Evolutionary conservation across 2,113 vertebrate species (phyloP).

Genomic region (Myxocyprinus asiaticus): DNA sequence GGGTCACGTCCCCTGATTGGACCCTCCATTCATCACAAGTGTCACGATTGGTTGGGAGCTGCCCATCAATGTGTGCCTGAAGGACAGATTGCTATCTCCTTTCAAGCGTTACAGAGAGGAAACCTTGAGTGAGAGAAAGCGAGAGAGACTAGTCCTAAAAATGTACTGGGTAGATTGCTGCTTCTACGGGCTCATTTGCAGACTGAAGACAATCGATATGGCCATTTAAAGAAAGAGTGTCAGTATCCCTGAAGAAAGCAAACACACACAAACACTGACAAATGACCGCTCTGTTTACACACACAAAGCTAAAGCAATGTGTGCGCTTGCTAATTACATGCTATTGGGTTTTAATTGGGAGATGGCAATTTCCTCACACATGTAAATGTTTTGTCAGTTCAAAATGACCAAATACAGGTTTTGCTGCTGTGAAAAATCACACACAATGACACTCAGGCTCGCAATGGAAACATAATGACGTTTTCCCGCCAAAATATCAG

Average conservation of each 20-base stretch:
- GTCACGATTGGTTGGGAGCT: slow-evolving; percentile 20
- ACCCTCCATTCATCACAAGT: slow-evolving; percentile 21
- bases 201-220: slow-evolving; percentile 37
- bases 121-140: neutral
- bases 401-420: neutral
- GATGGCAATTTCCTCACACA: neutral
- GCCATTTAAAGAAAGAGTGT: slow-evolving; percentile 28
- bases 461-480: no score
- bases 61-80: neutral
- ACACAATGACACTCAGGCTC: no score
- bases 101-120: slow-evolving; percentile 2
- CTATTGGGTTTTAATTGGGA: neutral
- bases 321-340: neutral
- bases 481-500: no score
- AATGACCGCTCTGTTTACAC: neutral
- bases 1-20: slow-evolving; percentile 15
- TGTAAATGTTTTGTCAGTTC: neutral
- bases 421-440: neutral
- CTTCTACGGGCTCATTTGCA: neutral
- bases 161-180: slow-evolving; percentile 44
- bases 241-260: neutral
- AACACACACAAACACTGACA: slow-evolving; percentile 16
- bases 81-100: slow-evolving; percentile 21
- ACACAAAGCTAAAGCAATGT: neutral
- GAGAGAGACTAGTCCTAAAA: slow-evolving; percentile 5